Base-by-base conservation (phyloP, 2,888 invertebrate genomes). In the Oscheius sp. region DNA sequence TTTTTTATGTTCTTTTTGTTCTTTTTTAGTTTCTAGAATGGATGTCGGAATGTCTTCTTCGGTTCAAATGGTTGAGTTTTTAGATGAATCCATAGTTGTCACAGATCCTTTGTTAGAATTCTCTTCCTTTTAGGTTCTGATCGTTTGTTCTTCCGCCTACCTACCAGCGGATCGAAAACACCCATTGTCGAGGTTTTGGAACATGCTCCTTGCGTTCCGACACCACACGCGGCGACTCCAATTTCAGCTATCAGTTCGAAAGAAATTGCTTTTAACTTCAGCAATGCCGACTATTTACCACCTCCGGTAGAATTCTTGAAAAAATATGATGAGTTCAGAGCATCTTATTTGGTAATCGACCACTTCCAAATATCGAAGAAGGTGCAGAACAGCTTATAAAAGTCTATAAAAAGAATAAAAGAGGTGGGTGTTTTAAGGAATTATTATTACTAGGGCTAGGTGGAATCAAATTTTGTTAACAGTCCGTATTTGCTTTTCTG, bases 331-430 rank as follows among this genome's bases (percentile, higher is more conserved):
- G 2, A 20, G 26, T 50, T 26, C 47, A 49, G 51, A 50, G 8
- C 5, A 26, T 64, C 12, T 20, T 2, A 6, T 50, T 32, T 12
- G 50, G 44, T 14, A 36, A 33, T 1, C 33, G 45, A 14, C 32
- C 50, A n/a, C 24, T 57, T 59, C 45, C 49, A 26, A 30, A 47
- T 36, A 49, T 26, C 22, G 36, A 66, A 51, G 41, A 68, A 67
- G 32, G 73, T 62, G 59, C 59, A 4, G 59, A 59, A 30, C 44
- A 59, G n/a, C 50, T 70, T 68, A 28, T 75, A n/a, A 63, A 75
- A 63, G 71, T 65, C 1, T 63, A 71, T 28, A 71, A 70, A n/a
- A 72, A 73, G 41, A 66, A 51, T 36, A 68, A 73, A 20, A 67
- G 67, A 50, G 75, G 75, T 72, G 17, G 49, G 36, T 32, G 4